A percentile compares a stretch with the other conserved stretches of the same genome.
phyloP scores from a whole-genome alignment of 2,888 invertebrate species.

The Julus scanicus region DNA sequence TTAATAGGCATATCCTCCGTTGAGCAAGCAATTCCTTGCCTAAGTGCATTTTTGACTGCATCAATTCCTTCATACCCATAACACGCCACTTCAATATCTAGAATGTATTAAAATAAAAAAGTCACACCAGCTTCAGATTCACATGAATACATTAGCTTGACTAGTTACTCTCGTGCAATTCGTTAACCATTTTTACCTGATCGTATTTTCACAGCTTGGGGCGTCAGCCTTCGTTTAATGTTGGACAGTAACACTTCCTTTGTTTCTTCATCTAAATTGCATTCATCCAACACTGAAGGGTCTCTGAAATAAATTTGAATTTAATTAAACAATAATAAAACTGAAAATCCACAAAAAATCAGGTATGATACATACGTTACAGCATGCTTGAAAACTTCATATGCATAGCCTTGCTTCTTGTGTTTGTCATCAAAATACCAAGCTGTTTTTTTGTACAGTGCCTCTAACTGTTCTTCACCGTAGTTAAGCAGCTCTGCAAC shows the following conservation, averaged over 20 bases:
- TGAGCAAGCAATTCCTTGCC: constrained; percentile 88
- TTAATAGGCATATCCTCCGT: constrained; percentile 95
- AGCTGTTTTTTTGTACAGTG: constrained; percentile 94
- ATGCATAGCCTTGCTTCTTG: constrained; percentile 94
- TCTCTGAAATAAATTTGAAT: constrained; percentile 74
- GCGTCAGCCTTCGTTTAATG: constrained; percentile 94
- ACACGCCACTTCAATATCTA: constrained; percentile 88
- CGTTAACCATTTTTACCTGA: constrained; percentile 69
- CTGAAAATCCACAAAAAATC: constrained; percentile 13
- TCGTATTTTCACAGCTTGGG: constrained; percentile 95
- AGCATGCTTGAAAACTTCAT: constrained; percentile 98
- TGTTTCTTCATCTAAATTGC: constrained; percentile 90
- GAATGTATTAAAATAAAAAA: not conserved
- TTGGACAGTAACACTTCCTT: constrained; percentile 92
- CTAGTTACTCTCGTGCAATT: not conserved
- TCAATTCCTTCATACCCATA: constrained; percentile 99
- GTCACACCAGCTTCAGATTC: not conserved
- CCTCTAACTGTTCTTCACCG: constrained; percentile 91
- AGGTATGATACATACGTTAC: constrained; percentile 78
- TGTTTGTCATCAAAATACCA: constrained; percentile 99
- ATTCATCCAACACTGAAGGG: constrained; percentile 94
- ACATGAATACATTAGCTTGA: not conserved
- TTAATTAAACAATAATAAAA: constrained; percentile 6
- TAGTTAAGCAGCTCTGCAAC: constrained; percentile 95
- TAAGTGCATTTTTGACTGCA: constrained; percentile 91